Evolutionary conservation across 2,113 vertebrate genomes (phyloP), one percentile per base, ranked within the genome.

Genomic region (Syngnathoides biaculeatus): DNA sequence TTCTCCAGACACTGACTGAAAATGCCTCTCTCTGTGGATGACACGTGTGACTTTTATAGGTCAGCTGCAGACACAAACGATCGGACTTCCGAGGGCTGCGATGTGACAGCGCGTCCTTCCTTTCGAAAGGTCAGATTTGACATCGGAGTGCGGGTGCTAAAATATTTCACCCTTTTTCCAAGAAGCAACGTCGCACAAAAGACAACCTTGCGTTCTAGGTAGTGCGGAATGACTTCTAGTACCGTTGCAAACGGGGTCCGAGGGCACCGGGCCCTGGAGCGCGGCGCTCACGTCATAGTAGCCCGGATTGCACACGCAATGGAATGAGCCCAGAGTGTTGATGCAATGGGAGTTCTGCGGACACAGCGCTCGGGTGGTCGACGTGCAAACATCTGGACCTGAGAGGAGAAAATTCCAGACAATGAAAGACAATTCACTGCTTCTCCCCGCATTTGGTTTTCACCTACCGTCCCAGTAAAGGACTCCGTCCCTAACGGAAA

Each of bases 311-410:
- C 91, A 92, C 30, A 88, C 57, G 48, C 91, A 92, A 0, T 65
- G 67, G 60, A 74, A 87, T 19, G 85, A 91, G 64, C 78, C 82
- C 77, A 91, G 71, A 3, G 86, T 88, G 78, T 87, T 91, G 71
- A 91, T 52, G 72, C 91, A 92, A 24, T 83, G n/a, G 42, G 91
- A 87, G 24, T 84, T 64, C 30, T 1, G 59, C 8, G 85, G 60
- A 75, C 91, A 92, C 11, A 50, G 0, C n/a, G 63, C 19, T 14
- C 17, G 50, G 0, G 30, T 30, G 27, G 61, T 19, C 13, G 71
- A 62, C 9, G 65, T 43, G 50, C 90, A 92, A 39, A 87, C 55
- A 79, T 91, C 88, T 20, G 81, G 79, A 78, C 83, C 90, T 91
- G 65, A 20, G 1, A 24, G 22, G 56, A 26, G 7, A 65, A 64